Evolutionary conservation across 1,140 invertebrate genomes (phyloP).

Genomic region (Zaprionus gabonicus): DNA sequence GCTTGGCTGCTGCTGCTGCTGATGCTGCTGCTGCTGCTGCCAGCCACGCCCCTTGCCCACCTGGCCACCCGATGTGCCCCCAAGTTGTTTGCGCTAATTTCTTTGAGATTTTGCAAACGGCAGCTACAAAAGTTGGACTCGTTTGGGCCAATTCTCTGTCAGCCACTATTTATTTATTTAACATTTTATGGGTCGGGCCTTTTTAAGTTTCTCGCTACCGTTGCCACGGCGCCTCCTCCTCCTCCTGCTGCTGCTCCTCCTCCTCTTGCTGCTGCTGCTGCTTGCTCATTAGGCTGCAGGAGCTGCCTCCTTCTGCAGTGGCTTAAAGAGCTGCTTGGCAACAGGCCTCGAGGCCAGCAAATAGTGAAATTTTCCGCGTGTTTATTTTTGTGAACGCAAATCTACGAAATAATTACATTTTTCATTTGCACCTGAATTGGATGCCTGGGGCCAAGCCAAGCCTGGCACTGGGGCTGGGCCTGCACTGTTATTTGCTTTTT

Average conservation of each 20-base stretch:
- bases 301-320: background rate
- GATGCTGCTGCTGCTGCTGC: background rate
- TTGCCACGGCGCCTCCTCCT: background rate
- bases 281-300: slow-evolving; percentile 52
- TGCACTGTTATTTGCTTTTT: slow-evolving; percentile 51
- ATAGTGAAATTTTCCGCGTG: slow-evolving; percentile 68
- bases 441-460: slow-evolving; percentile 13
- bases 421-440: slow-evolving; percentile 81
- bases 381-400: slow-evolving; percentile 74
- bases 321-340: slow-evolving; percentile 12
- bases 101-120: slow-evolving; percentile 65
- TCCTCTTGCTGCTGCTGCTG: slow-evolving; percentile 8
- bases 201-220: slow-evolving; percentile 60
- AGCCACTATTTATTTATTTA: slow-evolving; percentile 80
- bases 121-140: slow-evolving; percentile 67
- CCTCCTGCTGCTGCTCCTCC: no score
- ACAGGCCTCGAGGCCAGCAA: slow-evolving; percentile 48
- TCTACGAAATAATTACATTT: slow-evolving; percentile 83
- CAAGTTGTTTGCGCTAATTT: slow-evolving; percentile 74
- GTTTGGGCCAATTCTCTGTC: slow-evolving; percentile 58
- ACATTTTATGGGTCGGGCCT: slow-evolving; percentile 64
- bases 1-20: background rate
- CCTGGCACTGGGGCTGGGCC: background rate
- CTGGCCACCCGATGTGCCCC: slow-evolving; percentile 19
- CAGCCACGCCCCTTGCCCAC: slow-evolving; percentile 37